Evolutionary conservation across 1,140 invertebrate genomes (phyloP).

Genomic region (Tribolium castaneum): DNA sequence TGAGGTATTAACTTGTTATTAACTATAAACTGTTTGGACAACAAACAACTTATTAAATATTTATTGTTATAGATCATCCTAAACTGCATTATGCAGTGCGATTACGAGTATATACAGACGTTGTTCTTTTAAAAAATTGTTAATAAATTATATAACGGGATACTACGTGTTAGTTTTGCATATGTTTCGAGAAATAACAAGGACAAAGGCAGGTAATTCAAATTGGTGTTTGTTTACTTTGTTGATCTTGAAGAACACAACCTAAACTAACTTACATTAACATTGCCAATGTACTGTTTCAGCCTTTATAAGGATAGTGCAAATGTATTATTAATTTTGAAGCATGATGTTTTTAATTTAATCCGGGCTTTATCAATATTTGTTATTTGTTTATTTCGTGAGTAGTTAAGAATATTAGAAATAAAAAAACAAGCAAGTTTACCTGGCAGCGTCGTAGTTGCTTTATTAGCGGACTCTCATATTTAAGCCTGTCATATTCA

Average conservation of each 20-base stretch:
- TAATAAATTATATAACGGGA: too few relatives aligned
- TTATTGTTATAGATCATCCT: too few relatives aligned
- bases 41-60: too few relatives aligned
- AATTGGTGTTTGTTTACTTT: not conserved
- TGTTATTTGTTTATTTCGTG: too few relatives aligned
- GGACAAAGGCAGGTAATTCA: not conserved
- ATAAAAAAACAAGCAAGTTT: slow-evolving; percentile 42
- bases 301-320: not conserved
- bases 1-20: not conserved
- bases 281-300: not conserved
- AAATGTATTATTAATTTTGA: too few relatives aligned
- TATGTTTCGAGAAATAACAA: not conserved
- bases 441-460: slow-evolving; percentile 70
- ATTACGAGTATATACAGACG: too few relatives aligned
- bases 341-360: too few relatives aligned
- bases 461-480: slow-evolving; percentile 72
- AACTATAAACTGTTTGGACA: too few relatives aligned
- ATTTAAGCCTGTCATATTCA: slow-evolving; percentile 69
- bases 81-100: too few relatives aligned
- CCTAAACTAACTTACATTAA: not conserved
- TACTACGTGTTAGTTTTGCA: not conserved
- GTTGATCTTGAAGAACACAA: not conserved
- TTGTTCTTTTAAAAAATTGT: too few relatives aligned
- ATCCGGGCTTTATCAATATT: too few relatives aligned
- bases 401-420: too few relatives aligned